phyloP scores from a whole-genome alignment of 2,797 vertebrate genomes.

The Gila robusta region DNA sequence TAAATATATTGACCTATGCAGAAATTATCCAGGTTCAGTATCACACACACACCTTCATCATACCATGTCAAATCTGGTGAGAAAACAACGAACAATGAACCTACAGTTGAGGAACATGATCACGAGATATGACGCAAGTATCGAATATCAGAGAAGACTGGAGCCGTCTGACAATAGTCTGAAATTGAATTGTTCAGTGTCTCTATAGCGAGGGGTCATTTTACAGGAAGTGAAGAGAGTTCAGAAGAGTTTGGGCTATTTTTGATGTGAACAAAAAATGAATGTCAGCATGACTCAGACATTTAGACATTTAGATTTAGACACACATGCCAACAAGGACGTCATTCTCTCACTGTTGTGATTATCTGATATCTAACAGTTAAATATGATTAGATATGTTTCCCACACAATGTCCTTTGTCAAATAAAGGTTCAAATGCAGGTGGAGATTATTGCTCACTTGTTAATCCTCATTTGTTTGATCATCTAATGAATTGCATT shows the following conservation, averaged over 20 bases:
- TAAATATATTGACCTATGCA: not conserved
- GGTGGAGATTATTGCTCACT: not conserved
- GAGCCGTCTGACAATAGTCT: not conserved
- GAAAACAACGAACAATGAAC: not conserved
- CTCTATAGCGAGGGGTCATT: not conserved
- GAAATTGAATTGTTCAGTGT: not conserved
- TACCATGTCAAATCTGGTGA: not conserved
- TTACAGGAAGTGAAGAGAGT: not conserved
- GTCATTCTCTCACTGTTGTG: not conserved
- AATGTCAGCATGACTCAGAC: constrained; percentile 10
- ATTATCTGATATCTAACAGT: not conserved
- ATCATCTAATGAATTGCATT: not conserved
- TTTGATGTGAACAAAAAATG: not conserved
- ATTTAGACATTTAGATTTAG: not conserved
- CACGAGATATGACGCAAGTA: not conserved
- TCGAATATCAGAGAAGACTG: not conserved
- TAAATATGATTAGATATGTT: not conserved
- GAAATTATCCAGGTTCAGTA: not conserved
- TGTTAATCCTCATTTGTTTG: constrained; percentile 4
- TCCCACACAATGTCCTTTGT: not conserved
- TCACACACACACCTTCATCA: not conserved
- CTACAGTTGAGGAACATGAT: not conserved
- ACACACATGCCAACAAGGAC: not conserved
- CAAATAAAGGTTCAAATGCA: not conserved
- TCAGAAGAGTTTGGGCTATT: not conserved